Evolutionary conservation across 2,113 vertebrate genomes (phyloP), one percentile per base, ranked within the genome.

Genomic region (Dascyllus trimaculatus): DNA sequence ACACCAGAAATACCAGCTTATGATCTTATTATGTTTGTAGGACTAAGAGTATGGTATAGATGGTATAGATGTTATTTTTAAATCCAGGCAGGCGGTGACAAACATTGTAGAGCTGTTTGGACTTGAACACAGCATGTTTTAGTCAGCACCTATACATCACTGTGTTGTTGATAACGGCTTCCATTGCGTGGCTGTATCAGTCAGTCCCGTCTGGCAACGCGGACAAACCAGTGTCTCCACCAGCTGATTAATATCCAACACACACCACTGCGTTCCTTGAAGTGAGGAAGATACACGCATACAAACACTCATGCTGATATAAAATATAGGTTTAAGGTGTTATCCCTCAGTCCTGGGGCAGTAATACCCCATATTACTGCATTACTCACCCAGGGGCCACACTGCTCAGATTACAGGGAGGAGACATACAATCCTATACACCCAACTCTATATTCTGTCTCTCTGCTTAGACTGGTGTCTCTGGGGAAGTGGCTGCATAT

Each of bases 281-380:
- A 68, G n/a, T 25, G 45, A 54, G 46, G 8, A 74, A 32, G 64
- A 85, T 71, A 38, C 70, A 80, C 75, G 40, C 72, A 82, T 65
- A 68, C 54, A 73, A 56, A 52, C 35, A 3, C 49, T 78, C 87
- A 84, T 25, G 87, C 88, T 92, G 93, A 76, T 91, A 59, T 85
- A 92, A 95, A 94, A 88, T 91, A 93, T 89, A 91, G 86, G 89
- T 89, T 92, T 73, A 84, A 35, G 70, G 86, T 88, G 88, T 90
- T 85, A 90, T 92, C 86, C 58, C 77, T 78, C 73, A 7, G 81
- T 87, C 88, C 87, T 78, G 85, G 85, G 85, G 89, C 79, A 81
- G 82, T 94, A 94, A 94, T 94, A 89, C 86, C 89, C 78, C 87
- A 91, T 82, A 94, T 94, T 94, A 94, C 91, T 93, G 92, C 90